Percentiles rank a stretch among this genome's conserved stretches.
These are phyloP conservation scores for Apocrypta bakeri DNA, from an alignment of 1,140 invertebrate genomes.

Conservation along the genomic window DNA sequence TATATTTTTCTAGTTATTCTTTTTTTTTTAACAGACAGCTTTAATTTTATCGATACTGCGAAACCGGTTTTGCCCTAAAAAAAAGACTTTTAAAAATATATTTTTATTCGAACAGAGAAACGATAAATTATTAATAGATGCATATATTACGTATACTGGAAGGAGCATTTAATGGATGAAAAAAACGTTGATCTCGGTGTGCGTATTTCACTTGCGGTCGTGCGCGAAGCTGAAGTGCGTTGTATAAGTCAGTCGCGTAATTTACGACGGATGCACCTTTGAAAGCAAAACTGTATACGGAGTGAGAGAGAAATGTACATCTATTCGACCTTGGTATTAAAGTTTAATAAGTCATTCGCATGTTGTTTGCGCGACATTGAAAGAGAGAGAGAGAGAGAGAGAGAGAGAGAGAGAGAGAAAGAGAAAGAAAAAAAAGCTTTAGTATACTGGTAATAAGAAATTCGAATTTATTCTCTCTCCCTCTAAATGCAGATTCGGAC, in stretches of 20 bases:
- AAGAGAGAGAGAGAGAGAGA: neutral
- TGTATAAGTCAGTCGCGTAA: slow-evolving; percentile 8
- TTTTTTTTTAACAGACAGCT: neutral
- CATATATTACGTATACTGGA: neutral
- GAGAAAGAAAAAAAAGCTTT: neutral
- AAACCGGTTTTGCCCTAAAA: neutral
- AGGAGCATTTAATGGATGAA: neutral
- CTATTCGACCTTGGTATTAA: slow-evolving; percentile 12
- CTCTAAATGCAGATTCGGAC: neutral
- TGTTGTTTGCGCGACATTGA: neutral
- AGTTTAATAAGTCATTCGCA: neutral
- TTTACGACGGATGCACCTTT: neutral
- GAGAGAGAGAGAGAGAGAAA: neutral
- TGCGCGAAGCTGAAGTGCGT: neutral
- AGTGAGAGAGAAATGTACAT: neutral
- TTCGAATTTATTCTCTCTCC: neutral
- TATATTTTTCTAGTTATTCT: neutral
- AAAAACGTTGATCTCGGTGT: neutral
- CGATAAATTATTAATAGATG: neutral
- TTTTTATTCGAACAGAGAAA: neutral
- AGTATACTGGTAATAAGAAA: neutral
- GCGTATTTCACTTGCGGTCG: neutral
- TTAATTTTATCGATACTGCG: neutral
- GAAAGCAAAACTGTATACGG: neutral
- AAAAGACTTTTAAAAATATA: neutral